These are phyloP conservation scores for Eupithecia subfuscata DNA, from an alignment of 2,888 invertebrate genomes.

Conservation along the genomic window DNA sequence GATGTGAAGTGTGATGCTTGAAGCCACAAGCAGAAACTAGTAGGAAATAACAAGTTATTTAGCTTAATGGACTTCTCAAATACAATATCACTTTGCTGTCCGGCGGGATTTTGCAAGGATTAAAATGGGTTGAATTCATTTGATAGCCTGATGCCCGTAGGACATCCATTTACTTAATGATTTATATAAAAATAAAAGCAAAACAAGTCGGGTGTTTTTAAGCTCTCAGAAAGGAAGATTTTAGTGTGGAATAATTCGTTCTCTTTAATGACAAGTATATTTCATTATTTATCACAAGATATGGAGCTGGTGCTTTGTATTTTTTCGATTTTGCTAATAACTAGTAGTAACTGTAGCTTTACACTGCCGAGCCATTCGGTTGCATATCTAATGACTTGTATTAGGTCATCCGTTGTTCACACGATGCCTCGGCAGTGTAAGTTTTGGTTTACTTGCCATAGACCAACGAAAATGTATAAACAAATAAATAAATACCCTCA, in stretches of 20 bases:
- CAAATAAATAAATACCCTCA: no score
- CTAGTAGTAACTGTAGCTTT: neutral
- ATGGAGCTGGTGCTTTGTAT: neutral
- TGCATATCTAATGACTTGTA: no score
- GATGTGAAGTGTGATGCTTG: no score
- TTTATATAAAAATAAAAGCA: conserved; percentile 23
- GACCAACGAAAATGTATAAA: no score
- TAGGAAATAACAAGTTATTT: neutral
- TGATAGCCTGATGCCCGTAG: conserved; percentile 45
- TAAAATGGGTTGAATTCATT: conserved; percentile 48
- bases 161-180: conserved; percentile 48
- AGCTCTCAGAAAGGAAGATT: neutral
- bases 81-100: conserved; percentile 42
- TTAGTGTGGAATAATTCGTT: neutral
- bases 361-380: neutral
- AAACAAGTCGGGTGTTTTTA: neutral
- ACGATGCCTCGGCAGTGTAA: no score
- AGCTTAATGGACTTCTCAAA: conserved; percentile 16
- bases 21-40: neutral
- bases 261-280: neutral
- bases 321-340: neutral
- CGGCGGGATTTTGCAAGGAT: conserved; percentile 44
- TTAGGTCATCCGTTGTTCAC: no score
- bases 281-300: neutral
- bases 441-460: no score